Evolutionary conservation across 2,888 invertebrate genomes (phyloP).

Genomic region (Sphecodes monilicornis): DNA sequence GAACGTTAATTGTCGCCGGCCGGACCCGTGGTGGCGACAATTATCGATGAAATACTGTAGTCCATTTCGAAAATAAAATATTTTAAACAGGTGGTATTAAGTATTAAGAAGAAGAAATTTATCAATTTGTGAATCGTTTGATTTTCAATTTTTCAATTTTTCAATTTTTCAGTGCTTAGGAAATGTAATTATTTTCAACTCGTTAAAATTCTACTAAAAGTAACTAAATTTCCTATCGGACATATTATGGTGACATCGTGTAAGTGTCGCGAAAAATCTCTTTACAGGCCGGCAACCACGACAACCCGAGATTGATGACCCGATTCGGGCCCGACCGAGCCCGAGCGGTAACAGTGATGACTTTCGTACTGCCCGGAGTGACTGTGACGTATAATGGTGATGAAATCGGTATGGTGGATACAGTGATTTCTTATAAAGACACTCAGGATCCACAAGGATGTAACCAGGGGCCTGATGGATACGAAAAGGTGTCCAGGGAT

Average conservation of each 20-base stretch:
- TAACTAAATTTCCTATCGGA: no score
- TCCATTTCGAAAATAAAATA: no score
- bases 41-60: no score
- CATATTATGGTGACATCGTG: neutral
- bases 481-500: slow-evolving; percentile 87
- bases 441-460: slow-evolving; percentile 87
- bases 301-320: slow-evolving; percentile 89
- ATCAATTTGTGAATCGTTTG: no score
- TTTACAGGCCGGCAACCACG: slow-evolving; percentile 91
- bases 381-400: slow-evolving; percentile 92
- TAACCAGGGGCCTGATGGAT: slow-evolving; percentile 87
- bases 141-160: no score
- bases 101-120: no score
- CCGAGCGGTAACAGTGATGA: slow-evolving; percentile 91
- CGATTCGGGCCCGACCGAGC: slow-evolving; percentile 88
- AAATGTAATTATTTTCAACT: no score
- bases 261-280: neutral
- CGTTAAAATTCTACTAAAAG: no score
- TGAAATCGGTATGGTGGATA: slow-evolving; percentile 90
- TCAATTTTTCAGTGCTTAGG: no score
- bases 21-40: no score
- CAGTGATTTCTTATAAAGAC: slow-evolving; percentile 86
- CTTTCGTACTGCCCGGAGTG: slow-evolving; percentile 90
- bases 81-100: no score
- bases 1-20: no score